phyloP scores from a whole-genome alignment of 2,797 vertebrate species.

The Pristis pectinata region DNA sequence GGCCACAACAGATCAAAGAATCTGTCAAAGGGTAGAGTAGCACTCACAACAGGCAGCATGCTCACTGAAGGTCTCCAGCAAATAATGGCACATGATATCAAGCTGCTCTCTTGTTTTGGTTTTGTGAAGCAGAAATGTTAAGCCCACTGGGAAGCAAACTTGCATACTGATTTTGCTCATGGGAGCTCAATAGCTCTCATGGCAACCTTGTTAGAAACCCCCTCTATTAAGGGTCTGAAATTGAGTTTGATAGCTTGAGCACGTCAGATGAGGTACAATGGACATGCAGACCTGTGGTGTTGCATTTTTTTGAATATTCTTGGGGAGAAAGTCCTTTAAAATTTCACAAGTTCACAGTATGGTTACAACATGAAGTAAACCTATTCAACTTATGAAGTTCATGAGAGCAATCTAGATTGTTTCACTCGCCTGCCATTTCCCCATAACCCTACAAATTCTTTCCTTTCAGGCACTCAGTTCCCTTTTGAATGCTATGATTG shows the following conservation, averaged over 20 bases:
- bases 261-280: background rate
- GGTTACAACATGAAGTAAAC: no score
- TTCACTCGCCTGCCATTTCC: no score
- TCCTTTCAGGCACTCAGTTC: no score
- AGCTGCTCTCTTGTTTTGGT: background rate
- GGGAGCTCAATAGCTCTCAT: background rate
- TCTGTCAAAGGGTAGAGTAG: background rate
- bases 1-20: no score
- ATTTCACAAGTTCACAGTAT: no score
- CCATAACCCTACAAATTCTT: no score
- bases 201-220: background rate
- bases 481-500: no score
- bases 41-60: no score
- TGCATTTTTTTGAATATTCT: background rate
- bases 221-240: background rate
- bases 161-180: background rate
- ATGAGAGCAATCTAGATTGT: no score
- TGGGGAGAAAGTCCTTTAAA: background rate
- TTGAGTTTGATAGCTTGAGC: background rate
- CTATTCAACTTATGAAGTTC: no score
- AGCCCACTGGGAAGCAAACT: background rate
- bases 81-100: background rate
- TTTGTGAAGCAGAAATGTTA: background rate
- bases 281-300: background rate
- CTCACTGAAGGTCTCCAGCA: background rate